phyloP scores from a whole-genome alignment of 2,797 vertebrate genomes.

The Emydoidea blandingii region DNA sequence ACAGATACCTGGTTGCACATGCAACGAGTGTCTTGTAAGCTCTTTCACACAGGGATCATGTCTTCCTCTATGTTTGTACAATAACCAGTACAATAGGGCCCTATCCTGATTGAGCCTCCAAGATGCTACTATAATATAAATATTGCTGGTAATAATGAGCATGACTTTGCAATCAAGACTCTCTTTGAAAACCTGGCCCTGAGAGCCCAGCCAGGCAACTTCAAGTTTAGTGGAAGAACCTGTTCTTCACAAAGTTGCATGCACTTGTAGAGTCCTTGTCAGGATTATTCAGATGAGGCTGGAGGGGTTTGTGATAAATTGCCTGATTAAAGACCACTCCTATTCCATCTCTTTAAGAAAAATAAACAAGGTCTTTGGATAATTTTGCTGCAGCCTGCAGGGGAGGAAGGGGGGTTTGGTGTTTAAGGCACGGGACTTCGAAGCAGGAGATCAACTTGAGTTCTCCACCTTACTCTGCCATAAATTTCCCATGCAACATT shows the following conservation, averaged over 20 bases:
- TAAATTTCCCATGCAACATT: background rate
- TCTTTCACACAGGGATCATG: background rate
- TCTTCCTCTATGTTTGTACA: background rate
- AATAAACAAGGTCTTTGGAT: background rate
- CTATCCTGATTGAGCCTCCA: background rate
- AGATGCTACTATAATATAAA: background rate
- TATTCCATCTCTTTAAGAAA: background rate
- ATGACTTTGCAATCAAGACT: background rate
- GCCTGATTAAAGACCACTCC: background rate
- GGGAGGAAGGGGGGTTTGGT: background rate
- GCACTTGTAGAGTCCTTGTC: background rate
- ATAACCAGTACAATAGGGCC: background rate
- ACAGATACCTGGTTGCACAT: too few relatives aligned
- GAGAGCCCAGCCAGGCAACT: background rate
- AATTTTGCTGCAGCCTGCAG: background rate
- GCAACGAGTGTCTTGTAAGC: background rate
- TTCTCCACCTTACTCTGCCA: background rate
- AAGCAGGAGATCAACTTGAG: background rate
- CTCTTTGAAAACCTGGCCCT: background rate
- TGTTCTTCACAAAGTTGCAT: background rate
- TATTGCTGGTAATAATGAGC: background rate
- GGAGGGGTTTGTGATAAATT: rapidly evolving
- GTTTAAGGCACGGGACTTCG: too few relatives aligned
- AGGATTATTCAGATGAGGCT: background rate
- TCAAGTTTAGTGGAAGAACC: background rate